Evolutionary conservation across 64 coral and sea anemone species (phyloP), one percentile per base, ranked within the genome.

Genomic region (Stylophora pistillata): DNA sequence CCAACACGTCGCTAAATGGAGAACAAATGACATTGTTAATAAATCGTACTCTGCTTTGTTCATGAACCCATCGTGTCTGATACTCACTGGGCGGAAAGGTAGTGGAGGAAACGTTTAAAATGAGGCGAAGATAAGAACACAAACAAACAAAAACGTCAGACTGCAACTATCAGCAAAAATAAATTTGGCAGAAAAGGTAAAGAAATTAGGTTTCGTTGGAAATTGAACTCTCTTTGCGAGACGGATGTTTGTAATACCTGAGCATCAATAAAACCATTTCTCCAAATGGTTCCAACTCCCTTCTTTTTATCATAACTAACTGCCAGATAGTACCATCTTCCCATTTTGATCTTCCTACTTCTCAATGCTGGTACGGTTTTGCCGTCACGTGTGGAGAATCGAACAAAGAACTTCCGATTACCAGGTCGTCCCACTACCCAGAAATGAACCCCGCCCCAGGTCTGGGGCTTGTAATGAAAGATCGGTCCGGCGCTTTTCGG

Each of bases 251-350:
- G 30, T 16, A 27, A 59, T 60, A 69, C 80, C 75, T 92, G 74
- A 58, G 73, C 83, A 41, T 78, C 77, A 30, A 53, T 58, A 61
- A 70, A 17, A 3, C 90, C 82, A 75, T 86, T 71, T 20, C 18
- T 61, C 90, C 90, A 92, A 32, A 86, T 85, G 15, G 73, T 86
- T 21, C 82, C 90, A 17, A 70, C 20, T 56, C 90, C 90, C 33
- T 75, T 92, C 33, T 53, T 70, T 77, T 78, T 64, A 16, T 78
- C 41, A 60, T 92, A 92, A 2, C 73, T 86, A 56, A 85, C 73
- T 20, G 79, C 90, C 23, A 92, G 10, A 47, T 92, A 92, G 18
- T 86, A 79, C 90, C 90, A 92, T 2, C 69, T 79, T 69, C 86
- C 60, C 31, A 60, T 72, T 56, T 89, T 88, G 73, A 89, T 57